phyloP scores from a whole-genome alignment of 53 echinoderm and acorn worm genomes.

The Paracentrotus lividus region DNA sequence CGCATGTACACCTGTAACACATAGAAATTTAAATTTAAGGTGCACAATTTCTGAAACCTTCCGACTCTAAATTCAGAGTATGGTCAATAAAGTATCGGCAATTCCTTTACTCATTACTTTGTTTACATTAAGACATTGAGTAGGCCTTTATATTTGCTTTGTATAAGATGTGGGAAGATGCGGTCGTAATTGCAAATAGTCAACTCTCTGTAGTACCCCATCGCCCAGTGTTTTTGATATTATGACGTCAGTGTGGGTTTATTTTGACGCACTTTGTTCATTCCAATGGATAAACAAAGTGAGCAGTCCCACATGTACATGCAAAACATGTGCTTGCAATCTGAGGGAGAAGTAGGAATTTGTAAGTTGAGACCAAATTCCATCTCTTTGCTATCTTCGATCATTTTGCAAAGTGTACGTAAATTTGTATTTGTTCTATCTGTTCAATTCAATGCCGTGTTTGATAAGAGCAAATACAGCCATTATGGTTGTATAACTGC shows the following conservation, averaged over 20 bases:
- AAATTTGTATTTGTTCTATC: neutral
- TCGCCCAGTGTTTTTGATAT: neutral
- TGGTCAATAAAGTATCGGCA: too few relatives aligned
- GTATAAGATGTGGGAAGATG: neutral
- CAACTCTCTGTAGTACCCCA: neutral
- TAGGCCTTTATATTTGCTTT: neutral
- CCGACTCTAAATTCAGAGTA: too few relatives aligned
- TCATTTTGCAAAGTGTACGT: neutral
- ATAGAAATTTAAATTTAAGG: too few relatives aligned
- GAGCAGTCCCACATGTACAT: neutral
- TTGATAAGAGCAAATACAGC: conserved; percentile 9
- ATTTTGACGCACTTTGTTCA: neutral
- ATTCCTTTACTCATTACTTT: neutral
- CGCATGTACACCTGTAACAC: too few relatives aligned
- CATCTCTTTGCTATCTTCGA: neutral
- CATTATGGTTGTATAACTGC: neutral
- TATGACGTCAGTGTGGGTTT: conserved; percentile 5
- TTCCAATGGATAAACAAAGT: neutral
- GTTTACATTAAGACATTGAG: too few relatives aligned
- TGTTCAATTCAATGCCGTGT: neutral
- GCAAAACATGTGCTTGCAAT: conserved; percentile 22
- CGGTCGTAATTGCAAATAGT: neutral
- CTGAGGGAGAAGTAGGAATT: neutral
- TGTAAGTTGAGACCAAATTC: neutral
- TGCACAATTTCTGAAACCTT: too few relatives aligned